phyloP scores from a whole-genome alignment of 1,140 invertebrate species.

The Trinorchestia longiramus region DNA sequence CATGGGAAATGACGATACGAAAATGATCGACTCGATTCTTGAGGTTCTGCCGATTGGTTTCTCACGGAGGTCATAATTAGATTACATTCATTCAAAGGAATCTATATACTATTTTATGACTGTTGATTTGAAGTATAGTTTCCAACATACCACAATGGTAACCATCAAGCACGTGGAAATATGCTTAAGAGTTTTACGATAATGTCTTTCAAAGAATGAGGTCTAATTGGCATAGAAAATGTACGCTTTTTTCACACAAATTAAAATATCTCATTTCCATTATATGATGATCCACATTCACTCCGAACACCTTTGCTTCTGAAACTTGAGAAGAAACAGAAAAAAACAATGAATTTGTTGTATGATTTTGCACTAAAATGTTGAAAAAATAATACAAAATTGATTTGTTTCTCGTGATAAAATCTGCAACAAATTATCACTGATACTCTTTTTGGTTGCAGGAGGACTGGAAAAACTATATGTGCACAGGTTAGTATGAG shows the following conservation, averaged over 20 bases:
- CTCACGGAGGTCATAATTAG: background rate
- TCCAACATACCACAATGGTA: background rate
- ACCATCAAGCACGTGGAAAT: background rate
- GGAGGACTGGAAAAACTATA: too few species aligned
- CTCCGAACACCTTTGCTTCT: too few species aligned
- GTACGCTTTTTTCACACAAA: background rate
- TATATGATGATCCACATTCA: background rate
- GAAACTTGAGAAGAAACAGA: too few species aligned
- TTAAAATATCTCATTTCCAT: background rate
- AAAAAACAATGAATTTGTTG: too few species aligned
- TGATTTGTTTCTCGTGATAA: too few species aligned
- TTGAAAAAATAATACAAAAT: too few species aligned
- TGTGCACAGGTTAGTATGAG: too few species aligned
- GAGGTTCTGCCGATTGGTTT: background rate
- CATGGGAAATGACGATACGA: background rate
- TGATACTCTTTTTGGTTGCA: too few species aligned
- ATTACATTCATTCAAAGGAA: background rate
- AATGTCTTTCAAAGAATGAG: background rate
- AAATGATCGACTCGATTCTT: background rate
- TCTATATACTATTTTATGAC: background rate
- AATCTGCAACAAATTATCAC: too few species aligned
- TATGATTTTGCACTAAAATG: too few species aligned
- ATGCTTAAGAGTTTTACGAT: background rate
- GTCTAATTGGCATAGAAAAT: background rate
- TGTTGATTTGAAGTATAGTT: background rate